Evolutionary conservation across 30 jellyfish, hydroid and myxozoan genomes (phyloP).

Genomic region (Nemopilema nomurai): DNA sequence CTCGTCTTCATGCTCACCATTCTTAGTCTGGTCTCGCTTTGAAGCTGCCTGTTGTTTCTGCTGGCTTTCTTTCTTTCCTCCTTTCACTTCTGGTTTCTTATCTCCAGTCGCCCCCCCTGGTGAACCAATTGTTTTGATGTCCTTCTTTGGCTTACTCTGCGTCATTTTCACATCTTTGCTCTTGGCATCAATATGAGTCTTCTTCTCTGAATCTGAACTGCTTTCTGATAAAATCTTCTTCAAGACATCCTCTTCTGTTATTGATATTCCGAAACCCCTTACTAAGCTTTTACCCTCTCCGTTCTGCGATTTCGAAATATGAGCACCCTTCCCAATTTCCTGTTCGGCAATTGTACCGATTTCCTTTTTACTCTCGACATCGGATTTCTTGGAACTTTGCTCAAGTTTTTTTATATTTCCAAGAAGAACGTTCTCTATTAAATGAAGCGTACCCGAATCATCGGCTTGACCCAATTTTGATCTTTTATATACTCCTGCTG

Average conservation of each 20-base stretch:
- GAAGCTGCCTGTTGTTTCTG: not conserved
- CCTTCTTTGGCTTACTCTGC: not conserved
- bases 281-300: not conserved
- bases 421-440: constrained; percentile 33
- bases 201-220: constrained; percentile 1
- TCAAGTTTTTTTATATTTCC: constrained; percentile 14
- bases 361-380: constrained; percentile 38
- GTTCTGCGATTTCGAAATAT: not conserved
- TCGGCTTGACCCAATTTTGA: constrained; percentile 20
- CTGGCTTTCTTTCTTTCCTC: not conserved
- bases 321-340: not conserved
- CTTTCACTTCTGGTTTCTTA: not conserved
- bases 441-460: constrained; percentile 26
- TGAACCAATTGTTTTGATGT: not conserved
- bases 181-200: not conserved
- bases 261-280: not conserved
- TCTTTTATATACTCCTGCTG: constrained; percentile 30
- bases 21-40: constrained; percentile 25
- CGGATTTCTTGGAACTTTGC: constrained; percentile 28
- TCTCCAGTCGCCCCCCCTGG: not conserved
- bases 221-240: not conserved
- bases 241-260: not conserved
- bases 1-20: constrained; percentile 6
- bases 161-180: not conserved
- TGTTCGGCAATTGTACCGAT: constrained; percentile 33